A percentile compares a stretch with the other conserved stretches of the same genome.
Evolutionary conservation across 2,797 vertebrate genomes (phyloP).

Genomic region (Rhadinocentrus ornatus): DNA sequence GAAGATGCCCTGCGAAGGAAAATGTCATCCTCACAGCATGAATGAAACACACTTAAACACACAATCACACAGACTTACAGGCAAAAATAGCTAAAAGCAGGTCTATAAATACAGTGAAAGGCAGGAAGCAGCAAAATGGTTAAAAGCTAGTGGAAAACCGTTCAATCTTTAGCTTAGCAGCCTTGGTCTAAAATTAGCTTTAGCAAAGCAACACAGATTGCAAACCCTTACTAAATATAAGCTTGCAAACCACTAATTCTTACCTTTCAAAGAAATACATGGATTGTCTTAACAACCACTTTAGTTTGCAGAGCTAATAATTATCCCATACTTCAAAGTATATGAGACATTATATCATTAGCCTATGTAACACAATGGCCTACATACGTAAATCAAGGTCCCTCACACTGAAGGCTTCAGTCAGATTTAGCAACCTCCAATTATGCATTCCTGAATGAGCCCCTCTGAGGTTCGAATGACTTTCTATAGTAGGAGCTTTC

Average conservation of each 20-base stretch:
- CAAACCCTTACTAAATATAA: slow-evolving; percentile 11
- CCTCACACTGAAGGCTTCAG: slow-evolving; percentile 37
- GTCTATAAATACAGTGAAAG: slow-evolving; percentile 68
- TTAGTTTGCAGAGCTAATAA: slow-evolving; percentile 25
- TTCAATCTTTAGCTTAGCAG: slow-evolving; percentile 60
- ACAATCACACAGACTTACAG: slow-evolving; percentile 1
- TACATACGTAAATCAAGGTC: slow-evolving; percentile 62
- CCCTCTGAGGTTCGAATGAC: slow-evolving; percentile 57
- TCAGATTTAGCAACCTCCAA: slow-evolving; percentile 59
- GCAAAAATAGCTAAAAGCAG: slow-evolving; percentile 13
- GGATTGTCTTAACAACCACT: slow-evolving; percentile 34
- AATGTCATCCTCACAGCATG: slow-evolving; percentile 71
- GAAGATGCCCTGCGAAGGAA: slow-evolving; percentile 48
- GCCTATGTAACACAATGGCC: slow-evolving; percentile 48
- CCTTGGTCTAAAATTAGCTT: slow-evolving; percentile 58
- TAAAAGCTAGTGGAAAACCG: slow-evolving; percentile 60
- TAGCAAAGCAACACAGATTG: slow-evolving; percentile 15
- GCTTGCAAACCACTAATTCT: slow-evolving; percentile 24
- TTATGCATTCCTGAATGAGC: slow-evolving; percentile 53
- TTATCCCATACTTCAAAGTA: slow-evolving; percentile 54
- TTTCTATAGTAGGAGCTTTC: slow-evolving; percentile 52
- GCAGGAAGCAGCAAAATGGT: slow-evolving; percentile 57
- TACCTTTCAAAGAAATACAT: slow-evolving; percentile 37
- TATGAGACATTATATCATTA: slow-evolving; percentile 56
- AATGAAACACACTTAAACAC: slow-evolving; percentile 18